Percentiles rank a stretch among this genome's conserved stretches.
These are phyloP conservation scores for Thumatha senex DNA, from an alignment of 2,888 invertebrate genomes.

Conservation along the genomic window DNA sequence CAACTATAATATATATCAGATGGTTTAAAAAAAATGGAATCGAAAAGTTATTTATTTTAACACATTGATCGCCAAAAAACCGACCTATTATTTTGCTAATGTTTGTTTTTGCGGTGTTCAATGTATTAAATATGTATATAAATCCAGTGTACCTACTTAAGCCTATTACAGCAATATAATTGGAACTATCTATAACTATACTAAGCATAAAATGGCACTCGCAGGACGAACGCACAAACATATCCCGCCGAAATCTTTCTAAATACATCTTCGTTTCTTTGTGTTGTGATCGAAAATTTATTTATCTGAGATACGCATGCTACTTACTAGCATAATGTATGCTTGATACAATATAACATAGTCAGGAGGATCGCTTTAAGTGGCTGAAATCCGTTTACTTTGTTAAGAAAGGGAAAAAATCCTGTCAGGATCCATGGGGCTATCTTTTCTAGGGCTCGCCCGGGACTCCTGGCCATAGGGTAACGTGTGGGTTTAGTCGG, in stretches of 20 bases:
- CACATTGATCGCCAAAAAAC: no score
- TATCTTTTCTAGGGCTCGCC: no score
- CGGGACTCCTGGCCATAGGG: no score
- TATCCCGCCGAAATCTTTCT: conserved; percentile 46
- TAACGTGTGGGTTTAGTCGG: no score
- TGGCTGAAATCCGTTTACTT: no score
- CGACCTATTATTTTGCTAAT: no score
- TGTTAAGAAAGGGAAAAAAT: no score
- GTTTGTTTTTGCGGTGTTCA: no score
- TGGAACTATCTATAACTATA: conserved; percentile 67
- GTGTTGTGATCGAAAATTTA: conserved; percentile 33
- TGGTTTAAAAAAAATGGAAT: background rate
- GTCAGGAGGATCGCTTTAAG: no score
- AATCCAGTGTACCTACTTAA: conserved; percentile 9
- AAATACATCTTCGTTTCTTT: conserved; percentile 27
- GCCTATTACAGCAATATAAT: conserved; percentile 46
- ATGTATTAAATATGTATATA: background rate
- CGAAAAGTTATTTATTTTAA: background rate
- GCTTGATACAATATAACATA: background rate
- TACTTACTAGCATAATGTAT: background rate
- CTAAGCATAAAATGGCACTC: conserved; percentile 74
- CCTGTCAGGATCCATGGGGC: no score
- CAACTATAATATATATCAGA: background rate
- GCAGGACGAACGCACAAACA: conserved; percentile 54
- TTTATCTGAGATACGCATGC: conserved; percentile 6